phyloP scores from a whole-genome alignment of 2,888 invertebrate genomes.

The Perizoma flavofasciatum region DNA sequence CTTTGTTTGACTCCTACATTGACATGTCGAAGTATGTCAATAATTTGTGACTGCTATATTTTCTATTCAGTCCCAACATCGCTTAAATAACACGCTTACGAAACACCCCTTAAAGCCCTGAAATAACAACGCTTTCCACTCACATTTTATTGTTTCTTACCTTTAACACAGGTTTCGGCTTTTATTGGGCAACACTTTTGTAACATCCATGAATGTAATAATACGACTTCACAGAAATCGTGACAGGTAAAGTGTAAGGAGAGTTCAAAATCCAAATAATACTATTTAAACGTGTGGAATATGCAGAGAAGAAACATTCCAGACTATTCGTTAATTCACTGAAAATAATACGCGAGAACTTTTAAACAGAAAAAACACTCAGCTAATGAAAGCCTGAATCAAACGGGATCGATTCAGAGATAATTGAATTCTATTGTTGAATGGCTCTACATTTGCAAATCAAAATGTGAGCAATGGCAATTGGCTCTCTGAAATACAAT shows the following conservation, averaged over 20 bases:
- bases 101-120: constrained; percentile 8
- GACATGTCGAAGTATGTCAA: not conserved
- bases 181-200: not conserved
- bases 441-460: constrained; percentile 33
- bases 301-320: too few species aligned
- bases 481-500: constrained; percentile 11
- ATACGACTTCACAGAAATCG: constrained; percentile 2
- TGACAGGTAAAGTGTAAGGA: not conserved
- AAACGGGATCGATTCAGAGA: constrained; percentile 31
- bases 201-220: not conserved
- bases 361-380: constrained; percentile 7
- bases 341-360: not conserved
- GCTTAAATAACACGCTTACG: constrained; percentile 16
- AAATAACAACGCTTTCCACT: constrained; percentile 34
- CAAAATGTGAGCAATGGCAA: constrained; percentile 23
- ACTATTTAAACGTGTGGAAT: too few species aligned
- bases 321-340: too few species aligned
- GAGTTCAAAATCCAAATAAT: not conserved
- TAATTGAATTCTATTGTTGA: constrained; percentile 34
- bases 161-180: constrained; percentile 8
- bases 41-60: not conserved
- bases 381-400: constrained; percentile 9
- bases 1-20: not conserved
- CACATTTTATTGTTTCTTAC: constrained; percentile 4
- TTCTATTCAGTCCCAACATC: not conserved